Evolutionary conservation across 1,140 invertebrate species (phyloP).

Genomic region (Bombus ignitus): DNA sequence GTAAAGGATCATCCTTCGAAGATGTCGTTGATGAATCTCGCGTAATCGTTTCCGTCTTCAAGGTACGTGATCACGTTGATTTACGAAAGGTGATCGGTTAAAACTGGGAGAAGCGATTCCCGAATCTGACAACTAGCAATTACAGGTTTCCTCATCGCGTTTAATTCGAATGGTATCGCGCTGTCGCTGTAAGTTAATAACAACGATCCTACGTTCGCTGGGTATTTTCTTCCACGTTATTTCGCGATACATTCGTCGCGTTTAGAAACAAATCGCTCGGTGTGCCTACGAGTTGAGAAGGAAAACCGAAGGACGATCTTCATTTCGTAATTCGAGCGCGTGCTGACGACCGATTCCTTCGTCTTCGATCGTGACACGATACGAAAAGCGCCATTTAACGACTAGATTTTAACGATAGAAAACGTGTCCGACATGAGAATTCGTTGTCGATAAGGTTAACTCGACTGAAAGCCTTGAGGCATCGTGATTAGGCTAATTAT

Average conservation of each 20-base stretch:
- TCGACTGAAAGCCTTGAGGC: neutral
- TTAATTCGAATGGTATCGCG: neutral
- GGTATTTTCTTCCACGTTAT: neutral
- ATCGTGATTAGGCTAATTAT: slow-evolving; percentile 39
- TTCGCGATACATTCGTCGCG: neutral
- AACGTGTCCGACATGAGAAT: slow-evolving; percentile 15
- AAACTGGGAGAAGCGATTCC: neutral
- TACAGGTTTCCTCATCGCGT: slow-evolving; percentile 4
- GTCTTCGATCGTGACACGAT: slow-evolving; percentile 50
- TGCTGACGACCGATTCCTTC: slow-evolving; percentile 45
- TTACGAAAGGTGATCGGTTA: neutral
- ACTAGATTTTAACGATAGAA: slow-evolving; percentile 30
- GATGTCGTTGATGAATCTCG: neutral
- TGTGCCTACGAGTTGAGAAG: slow-evolving; percentile 5
- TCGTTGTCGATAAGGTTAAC: slow-evolving; percentile 13
- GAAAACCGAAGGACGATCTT: slow-evolving; percentile 34
- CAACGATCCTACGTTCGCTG: neutral
- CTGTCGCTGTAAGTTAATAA: neutral
- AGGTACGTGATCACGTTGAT: slow-evolving; percentile 44
- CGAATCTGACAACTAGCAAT: slow-evolving; percentile 22
- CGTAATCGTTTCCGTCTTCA: slow-evolving; percentile 1
- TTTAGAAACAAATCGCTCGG: neutral
- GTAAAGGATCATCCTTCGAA: neutral
- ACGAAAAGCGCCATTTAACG: slow-evolving; percentile 35
- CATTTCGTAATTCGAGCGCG: slow-evolving; percentile 42